Evolutionary conservation across 2,797 vertebrate genomes (phyloP), one percentile per base, ranked within the genome.

Genomic region (Xiphorhynchus erythropygius): DNA sequence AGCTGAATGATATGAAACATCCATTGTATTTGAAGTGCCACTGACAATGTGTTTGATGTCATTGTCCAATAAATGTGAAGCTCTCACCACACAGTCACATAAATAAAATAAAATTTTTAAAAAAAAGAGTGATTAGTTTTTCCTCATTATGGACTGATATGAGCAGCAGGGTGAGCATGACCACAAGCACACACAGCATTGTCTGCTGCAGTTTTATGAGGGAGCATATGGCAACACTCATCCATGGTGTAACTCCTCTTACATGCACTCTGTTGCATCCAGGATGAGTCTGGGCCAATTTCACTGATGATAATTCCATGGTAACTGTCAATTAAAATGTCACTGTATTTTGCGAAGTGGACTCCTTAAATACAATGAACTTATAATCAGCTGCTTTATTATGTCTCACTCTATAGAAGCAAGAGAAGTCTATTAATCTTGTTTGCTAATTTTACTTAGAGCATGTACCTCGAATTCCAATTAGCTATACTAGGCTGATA

Each of bases 391-490:
- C 76, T 87, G 32, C 53, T 63, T 84, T 87, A 77, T 89, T 75
- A 77, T 84, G 47, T 69, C 49, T 89, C 50, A 64, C 69, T 89
- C 44, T 81, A 83, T 30, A 56, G 71, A 92, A 91, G 78, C 37
- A 85, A 91, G 52, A 87, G 30, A 67, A 35, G 79, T 89, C 95
- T 95, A 95, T 97, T 95, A 94, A 95, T 89, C 94, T 91, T 82
- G 47, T 94, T 96, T 89, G 75, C 64, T 94, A 84, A 87, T 95
- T 95, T 83, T 93, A 96, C 95, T 94, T 92, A 92, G 62, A 47
- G 68, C 39, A 41, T 47, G 64, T 68, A 74, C 77, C 69, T 94
- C 0, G 32, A 96, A 96, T 97, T 92, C 71, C 86, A 90, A 95
- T 95, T 87, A 97, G 86, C 62, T 87, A 11, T 56, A 27, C 47